phyloP scores from a whole-genome alignment of 1,140 invertebrate genomes.

The Saccostrea echinata region DNA sequence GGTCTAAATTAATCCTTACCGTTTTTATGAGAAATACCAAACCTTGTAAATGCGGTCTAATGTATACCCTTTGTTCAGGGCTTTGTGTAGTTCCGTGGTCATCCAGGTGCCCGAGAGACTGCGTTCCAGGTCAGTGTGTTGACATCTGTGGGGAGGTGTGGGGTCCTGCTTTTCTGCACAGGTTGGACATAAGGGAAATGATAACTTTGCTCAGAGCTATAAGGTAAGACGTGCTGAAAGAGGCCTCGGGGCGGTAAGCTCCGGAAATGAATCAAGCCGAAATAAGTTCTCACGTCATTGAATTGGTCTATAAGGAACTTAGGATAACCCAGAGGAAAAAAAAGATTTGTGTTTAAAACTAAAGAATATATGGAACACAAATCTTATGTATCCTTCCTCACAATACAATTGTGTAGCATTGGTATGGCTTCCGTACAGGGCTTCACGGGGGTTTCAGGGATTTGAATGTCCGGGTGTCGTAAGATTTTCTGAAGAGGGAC shows the following conservation, averaged over 20 bases:
- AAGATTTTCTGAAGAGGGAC: too few relatives aligned
- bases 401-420: too few relatives aligned
- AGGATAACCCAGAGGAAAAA: constrained; percentile 44
- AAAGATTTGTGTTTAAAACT: background rate
- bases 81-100: constrained; percentile 46
- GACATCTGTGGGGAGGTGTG: background rate
- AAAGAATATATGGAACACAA: background rate
- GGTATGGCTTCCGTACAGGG: too few relatives aligned
- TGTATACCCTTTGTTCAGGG: constrained; percentile 29
- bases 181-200: constrained; percentile 44
- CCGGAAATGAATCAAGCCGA: constrained; percentile 42
- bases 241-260: constrained; percentile 41
- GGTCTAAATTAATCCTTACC: constrained; percentile 41
- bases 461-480: background rate
- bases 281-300: constrained; percentile 25
- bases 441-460: constrained; percentile 6
- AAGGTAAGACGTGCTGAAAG: constrained; percentile 51
- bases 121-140: background rate
- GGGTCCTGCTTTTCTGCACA: background rate
- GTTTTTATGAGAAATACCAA: too few relatives aligned
- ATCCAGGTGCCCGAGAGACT: too few relatives aligned
- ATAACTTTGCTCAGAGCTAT: background rate
- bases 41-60: background rate
- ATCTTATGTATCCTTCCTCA: constrained; percentile 22
- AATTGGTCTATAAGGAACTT: constrained; percentile 41